phyloP scores from a whole-genome alignment of 2,888 invertebrate genomes.

The Romanomermis culicivorax region DNA sequence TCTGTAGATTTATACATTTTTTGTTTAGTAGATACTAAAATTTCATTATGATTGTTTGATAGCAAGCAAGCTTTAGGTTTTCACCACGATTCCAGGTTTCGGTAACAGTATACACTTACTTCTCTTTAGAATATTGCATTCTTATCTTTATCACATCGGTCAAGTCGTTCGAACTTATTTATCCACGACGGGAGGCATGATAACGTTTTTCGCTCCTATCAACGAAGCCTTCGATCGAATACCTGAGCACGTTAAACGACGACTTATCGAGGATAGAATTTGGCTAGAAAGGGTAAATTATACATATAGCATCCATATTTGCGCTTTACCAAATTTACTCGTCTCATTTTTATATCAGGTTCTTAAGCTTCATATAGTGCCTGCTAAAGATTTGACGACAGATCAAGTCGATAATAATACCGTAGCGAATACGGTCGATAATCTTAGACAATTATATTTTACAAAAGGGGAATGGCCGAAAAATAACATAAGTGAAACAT shows the following conservation, averaged over 20 bases:
- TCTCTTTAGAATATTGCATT: too few species aligned
- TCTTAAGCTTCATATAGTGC: constrained; percentile 28
- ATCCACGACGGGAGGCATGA: constrained; percentile 11
- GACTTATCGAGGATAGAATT: constrained; percentile 25
- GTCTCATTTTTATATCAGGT: constrained; percentile 18
- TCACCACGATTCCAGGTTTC: too few species aligned
- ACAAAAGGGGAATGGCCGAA: constrained; percentile 27
- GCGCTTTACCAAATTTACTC: too few species aligned
- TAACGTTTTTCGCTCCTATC: constrained; percentile 29
- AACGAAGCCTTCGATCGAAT: constrained; percentile 29
- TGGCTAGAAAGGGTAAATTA: constrained; percentile 26
- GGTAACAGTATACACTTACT: too few species aligned
- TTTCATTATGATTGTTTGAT: too few species aligned
- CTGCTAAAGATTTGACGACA: constrained; percentile 25
- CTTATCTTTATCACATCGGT: too few species aligned
- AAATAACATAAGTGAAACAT: constrained; percentile 26
- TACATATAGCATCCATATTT: too few species aligned
- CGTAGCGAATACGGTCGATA: constrained; percentile 26
- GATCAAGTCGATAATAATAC: constrained; percentile 29
- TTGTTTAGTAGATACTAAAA: too few species aligned
- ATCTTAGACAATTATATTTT: constrained; percentile 26
- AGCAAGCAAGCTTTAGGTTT: too few species aligned
- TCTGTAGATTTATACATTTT: too few species aligned
- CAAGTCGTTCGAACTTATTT: constrained; percentile 15
- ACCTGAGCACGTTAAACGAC: constrained; percentile 25